Evolutionary conservation across 2,888 invertebrate species (phyloP).

Genomic region (Apotomis capreana): DNA sequence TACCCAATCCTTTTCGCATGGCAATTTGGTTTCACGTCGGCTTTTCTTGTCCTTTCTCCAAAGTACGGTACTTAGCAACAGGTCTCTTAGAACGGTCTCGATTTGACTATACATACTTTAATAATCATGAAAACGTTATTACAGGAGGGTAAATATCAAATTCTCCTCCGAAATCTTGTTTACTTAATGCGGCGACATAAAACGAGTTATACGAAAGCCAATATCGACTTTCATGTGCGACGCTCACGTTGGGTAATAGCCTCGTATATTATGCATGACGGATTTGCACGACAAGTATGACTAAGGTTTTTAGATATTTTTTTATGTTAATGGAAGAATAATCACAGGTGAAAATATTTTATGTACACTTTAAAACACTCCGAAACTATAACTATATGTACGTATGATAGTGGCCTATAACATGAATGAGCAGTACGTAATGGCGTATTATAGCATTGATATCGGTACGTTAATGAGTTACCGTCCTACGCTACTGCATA

Average conservation of each 20-base stretch:
- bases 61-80: too few species aligned
- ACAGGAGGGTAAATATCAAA: conserved; percentile 31
- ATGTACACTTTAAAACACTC: too few species aligned
- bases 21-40: too few species aligned
- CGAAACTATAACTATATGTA: too few species aligned
- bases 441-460: too few species aligned
- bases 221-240: conserved; percentile 44
- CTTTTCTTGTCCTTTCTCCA: too few species aligned
- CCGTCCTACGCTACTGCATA: too few species aligned
- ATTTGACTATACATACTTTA: conserved; percentile 2
- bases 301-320: conserved; percentile 18
- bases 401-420: too few species aligned
- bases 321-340: conserved; percentile 12
- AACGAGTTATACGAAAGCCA: conserved; percentile 45
- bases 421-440: too few species aligned
- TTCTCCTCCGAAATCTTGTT: conserved; percentile 39
- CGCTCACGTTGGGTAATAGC: conserved; percentile 24
- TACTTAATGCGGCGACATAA: conserved; percentile 45
- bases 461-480: too few species aligned
- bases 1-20: too few species aligned
- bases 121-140: conserved; percentile 26
- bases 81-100: not conserved
- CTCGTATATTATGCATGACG: conserved; percentile 36
- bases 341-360: not conserved
- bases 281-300: conserved; percentile 18